Evolutionary conservation across 2,888 invertebrate genomes (phyloP).

Genomic region (Physocephala rufipes): DNA sequence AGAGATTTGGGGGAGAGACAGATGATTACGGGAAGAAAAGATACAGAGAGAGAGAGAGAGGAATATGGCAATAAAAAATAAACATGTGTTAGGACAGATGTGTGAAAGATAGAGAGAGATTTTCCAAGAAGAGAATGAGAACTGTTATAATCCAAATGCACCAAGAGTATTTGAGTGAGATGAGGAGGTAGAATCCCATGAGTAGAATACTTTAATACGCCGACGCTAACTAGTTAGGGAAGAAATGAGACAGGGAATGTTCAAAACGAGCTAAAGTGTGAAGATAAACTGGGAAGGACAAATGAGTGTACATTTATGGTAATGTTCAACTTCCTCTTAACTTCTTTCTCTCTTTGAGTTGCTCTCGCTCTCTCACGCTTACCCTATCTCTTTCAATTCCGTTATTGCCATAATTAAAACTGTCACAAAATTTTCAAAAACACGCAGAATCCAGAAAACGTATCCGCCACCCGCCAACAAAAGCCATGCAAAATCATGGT

Average conservation of each 20-base stretch:
- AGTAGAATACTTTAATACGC: neutral
- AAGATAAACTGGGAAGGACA: too few relatives aligned
- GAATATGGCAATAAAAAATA: neutral
- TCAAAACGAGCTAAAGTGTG: too few relatives aligned
- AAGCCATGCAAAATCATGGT: neutral
- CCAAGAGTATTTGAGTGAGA: neutral
- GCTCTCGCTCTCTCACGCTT: slow-evolving; percentile 39
- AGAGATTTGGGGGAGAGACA: neutral
- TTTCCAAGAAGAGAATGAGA: slow-evolving; percentile 45
- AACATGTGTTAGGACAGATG: too few relatives aligned
- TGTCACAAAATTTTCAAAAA: neutral
- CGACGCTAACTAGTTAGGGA: neutral
- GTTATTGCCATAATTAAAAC: too few relatives aligned
- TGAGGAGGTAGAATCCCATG: neutral
- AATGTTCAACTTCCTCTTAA: neutral
- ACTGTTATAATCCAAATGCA: slow-evolving; percentile 29
- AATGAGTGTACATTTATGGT: too few relatives aligned
- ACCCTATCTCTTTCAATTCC: slow-evolving; percentile 41
- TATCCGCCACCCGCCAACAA: neutral
- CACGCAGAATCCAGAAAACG: neutral
- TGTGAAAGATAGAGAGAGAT: neutral
- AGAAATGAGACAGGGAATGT: neutral
- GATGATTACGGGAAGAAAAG: neutral
- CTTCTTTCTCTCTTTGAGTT: slow-evolving; percentile 27
- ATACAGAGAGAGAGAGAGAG: neutral